These are phyloP conservation scores for Lasioglossum baleicum DNA, from an alignment of 1,140 invertebrate genomes.

Conservation along the genomic window DNA sequence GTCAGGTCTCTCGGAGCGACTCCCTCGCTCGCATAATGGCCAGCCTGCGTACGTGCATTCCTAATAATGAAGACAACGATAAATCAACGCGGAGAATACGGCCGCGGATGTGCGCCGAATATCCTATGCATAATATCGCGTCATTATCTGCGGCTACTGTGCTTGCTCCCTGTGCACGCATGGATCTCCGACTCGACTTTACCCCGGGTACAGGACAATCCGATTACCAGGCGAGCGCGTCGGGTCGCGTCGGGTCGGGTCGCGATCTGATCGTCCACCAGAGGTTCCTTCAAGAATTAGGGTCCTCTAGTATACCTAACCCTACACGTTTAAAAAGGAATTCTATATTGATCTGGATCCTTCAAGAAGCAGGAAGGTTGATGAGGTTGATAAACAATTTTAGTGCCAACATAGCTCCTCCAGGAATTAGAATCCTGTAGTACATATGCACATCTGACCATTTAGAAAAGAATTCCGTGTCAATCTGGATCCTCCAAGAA, in stretches of 20 bases:
- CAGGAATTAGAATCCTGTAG: too few species aligned
- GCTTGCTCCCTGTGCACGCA: conserved; percentile 44
- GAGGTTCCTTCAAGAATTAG: too few species aligned
- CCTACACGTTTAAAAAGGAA: too few species aligned
- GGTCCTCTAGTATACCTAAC: too few species aligned
- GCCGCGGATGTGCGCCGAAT: conserved; percentile 79
- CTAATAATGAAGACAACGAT: conserved; percentile 81
- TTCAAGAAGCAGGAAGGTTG: too few species aligned
- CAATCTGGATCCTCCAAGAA: too few species aligned
- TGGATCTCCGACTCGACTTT: conserved; percentile 55
- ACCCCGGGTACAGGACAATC: conserved; percentile 36
- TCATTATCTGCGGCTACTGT: conserved; percentile 74
- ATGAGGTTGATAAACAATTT: too few species aligned
- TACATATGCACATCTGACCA: too few species aligned
- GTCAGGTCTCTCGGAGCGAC: conserved; percentile 60
- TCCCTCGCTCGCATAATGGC: conserved; percentile 75
- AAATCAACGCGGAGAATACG: conserved; percentile 80
- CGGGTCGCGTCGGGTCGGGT: conserved; percentile 18
- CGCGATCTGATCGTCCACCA: too few species aligned
- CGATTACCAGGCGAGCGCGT: conserved; percentile 42
- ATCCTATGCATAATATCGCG: conserved; percentile 80
- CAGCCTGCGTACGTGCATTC: conserved; percentile 77
- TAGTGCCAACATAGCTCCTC: too few species aligned
- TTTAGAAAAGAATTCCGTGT: too few species aligned
- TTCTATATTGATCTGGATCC: too few species aligned